Conservation (phyloP, 1,140 invertebrate species). For the Drosophila aff. region DNA sequence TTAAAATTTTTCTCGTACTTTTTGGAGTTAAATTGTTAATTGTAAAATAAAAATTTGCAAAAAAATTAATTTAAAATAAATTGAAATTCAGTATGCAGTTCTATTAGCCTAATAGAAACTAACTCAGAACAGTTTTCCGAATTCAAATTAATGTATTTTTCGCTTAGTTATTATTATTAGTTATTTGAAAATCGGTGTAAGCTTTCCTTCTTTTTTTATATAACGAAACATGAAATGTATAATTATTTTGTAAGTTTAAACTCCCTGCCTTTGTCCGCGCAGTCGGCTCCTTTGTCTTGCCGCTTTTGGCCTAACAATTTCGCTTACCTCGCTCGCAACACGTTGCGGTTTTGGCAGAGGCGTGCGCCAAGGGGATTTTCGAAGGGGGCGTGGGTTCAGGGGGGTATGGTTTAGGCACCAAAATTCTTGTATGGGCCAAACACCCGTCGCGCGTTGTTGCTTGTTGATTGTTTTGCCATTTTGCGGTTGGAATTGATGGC, state of each 20-base stretch:
- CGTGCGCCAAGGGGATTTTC: slow-evolving; percentile 5
- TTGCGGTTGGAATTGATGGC: slow-evolving; percentile 67
- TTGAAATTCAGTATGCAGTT: too few relatives aligned
- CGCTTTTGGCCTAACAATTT: slow-evolving; percentile 44
- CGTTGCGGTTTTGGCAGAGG: slow-evolving; percentile 44
- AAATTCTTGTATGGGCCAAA: slow-evolving; percentile 44
- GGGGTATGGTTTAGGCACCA: slow-evolving; percentile 10
- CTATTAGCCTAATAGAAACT: too few relatives aligned
- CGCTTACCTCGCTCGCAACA: slow-evolving; percentile 38
- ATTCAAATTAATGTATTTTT: too few relatives aligned
- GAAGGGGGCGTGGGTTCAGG: neutral
- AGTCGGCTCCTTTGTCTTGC: slow-evolving; percentile 37
- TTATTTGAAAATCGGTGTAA: too few relatives aligned
- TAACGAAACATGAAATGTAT: neutral
- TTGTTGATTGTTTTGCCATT: slow-evolving; percentile 81
- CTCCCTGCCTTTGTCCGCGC: neutral
- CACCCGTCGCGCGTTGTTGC: slow-evolving; percentile 64
- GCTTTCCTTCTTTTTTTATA: neutral
- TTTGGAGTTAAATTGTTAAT: too few relatives aligned
- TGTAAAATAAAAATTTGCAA: too few relatives aligned
- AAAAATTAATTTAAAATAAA: too few relatives aligned
- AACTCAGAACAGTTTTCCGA: too few relatives aligned
- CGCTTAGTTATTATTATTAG: too few relatives aligned
- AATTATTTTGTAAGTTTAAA: neutral
- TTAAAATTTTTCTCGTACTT: too few relatives aligned